Evolutionary conservation across 2,888 invertebrate species (phyloP), one percentile per base, ranked within the genome.

Genomic region (Drosophila setosimentum): DNA sequence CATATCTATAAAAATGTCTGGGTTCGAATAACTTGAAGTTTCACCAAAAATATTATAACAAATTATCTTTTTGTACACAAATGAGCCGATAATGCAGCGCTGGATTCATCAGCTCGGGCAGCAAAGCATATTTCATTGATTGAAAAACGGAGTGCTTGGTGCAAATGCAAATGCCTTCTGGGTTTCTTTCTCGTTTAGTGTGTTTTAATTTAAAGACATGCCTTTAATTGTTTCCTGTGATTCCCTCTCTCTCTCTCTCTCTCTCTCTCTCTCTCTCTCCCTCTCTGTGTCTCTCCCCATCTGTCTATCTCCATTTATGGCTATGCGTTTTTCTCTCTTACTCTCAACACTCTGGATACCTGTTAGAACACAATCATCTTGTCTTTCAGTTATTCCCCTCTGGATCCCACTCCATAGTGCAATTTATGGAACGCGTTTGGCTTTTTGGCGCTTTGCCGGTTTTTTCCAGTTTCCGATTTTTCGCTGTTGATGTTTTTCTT

Each of bases 371-470:
- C 65, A 78, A 71, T 78, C 75, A 68, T 69, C 61, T 62, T 78
- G 70, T 66, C 70, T 65, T 62, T 59, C 64, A 27, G 54, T 78
- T 74, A 66, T 69, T 69, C n/a, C 13, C 81, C 73, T 48, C 42
- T 60, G 72, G 76, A 68, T 42, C 72, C 69, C 68, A 79, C 32
- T 83, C 81, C 76, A 81, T 66, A 58, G 66, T 66, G 68, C 77
- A 83, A 86, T 86, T 86, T 83, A 83, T 86, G 77, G 74, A 76
- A 71, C 81, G 81, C 81, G 76, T 68, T 86, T 86, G 87, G 81
- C 79, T 87, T 83, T 79, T 86, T 86, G 83, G 79, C 81, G 68
- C 64, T 64, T 29, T 77, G 80, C 66, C 64, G 40, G 54, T 48
- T 33, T 40, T 58, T 45, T 51, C 42, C 33, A 27, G 37, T 45